Evolutionary conservation across 2,888 invertebrate species (phyloP).

Genomic region (Nomada flava): DNA sequence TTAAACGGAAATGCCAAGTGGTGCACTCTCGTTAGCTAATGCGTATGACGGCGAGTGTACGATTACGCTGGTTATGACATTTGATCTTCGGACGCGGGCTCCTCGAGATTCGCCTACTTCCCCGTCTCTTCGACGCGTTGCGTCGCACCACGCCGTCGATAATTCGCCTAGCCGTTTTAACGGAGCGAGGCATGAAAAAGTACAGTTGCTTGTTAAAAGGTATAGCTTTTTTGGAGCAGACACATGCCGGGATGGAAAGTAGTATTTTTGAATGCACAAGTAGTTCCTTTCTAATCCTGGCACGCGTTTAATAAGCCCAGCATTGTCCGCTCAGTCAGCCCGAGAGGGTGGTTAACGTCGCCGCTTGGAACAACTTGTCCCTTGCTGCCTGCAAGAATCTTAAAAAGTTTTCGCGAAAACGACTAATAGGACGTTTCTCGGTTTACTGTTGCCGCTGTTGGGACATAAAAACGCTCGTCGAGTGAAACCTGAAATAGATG

Average conservation of each 20-base stretch:
- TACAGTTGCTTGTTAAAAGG: too few species aligned
- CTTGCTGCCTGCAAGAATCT: slow-evolving; percentile 13
- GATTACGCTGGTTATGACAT: slow-evolving; percentile 48
- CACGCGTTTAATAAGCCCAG: slow-evolving; percentile 55
- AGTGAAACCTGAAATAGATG: background rate
- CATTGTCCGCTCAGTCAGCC: slow-evolving; percentile 34
- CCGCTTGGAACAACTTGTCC: slow-evolving; percentile 21
- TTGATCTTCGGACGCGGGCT: slow-evolving; percentile 47
- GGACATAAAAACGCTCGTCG: background rate
- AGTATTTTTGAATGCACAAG: slow-evolving; percentile 43
- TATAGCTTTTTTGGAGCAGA: slow-evolving; percentile 6
- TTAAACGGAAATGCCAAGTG: slow-evolving; percentile 60
- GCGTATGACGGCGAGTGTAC: slow-evolving; percentile 63
- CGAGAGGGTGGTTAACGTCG: slow-evolving; percentile 6
- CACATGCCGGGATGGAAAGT: background rate
- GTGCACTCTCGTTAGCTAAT: slow-evolving; percentile 83
- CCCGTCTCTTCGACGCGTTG: background rate
- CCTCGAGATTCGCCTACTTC: background rate
- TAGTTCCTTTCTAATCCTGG: slow-evolving; percentile 52
- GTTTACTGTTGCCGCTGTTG: background rate
- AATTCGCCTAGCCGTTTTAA: too few species aligned
- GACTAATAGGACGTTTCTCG: background rate
- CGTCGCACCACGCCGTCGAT: background rate
- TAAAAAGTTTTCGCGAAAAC: slow-evolving; percentile 22
- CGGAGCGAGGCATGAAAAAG: too few species aligned